Evolutionary conservation across 2,113 vertebrate species (phyloP), one percentile per base, ranked within the genome.

Genomic region (Campylomormyrus tamandua): DNA sequence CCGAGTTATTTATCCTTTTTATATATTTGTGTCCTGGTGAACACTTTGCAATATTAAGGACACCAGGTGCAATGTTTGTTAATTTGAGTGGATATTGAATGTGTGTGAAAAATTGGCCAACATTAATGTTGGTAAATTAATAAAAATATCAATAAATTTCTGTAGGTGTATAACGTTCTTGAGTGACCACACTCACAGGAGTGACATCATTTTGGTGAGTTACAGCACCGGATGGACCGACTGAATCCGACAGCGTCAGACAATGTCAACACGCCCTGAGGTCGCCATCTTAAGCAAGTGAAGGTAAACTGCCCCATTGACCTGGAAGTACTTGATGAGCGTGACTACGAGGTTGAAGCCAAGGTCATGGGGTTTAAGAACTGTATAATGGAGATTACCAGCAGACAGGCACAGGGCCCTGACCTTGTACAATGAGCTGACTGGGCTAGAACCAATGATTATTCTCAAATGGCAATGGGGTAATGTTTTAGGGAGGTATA

Each of bases 341-440:
- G 99, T 94, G 0, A 96, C 95, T 0, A 98, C 96, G 74, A 96
- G 92, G 88, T 98, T 97, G 92, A 99, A 99, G 95, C 98, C 90
- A 99, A 95, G 91, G 99, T 97, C 98, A 99, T 99, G 83, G 98
- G 95, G 94, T 99, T 99, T 90, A 97, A 97, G 94, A 99, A 99
- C 94, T 99, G 98, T 19, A 99, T 95, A 9, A 96, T 87, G 94
- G 97, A 99, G 90, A 99, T 98, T 5, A 97, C 95, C 89, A 99
- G 94, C 90, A 99, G 95, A 84, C 95, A 94, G n/a, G 94, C 91
- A 45, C 24, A 70, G 62, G 62, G 27, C 3, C 10, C 10, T 31
- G 62, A 31, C 56, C 24, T n/a, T n/a, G 56, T 62, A 31, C 9
- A 70, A 70, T 1, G 27, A 27, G n/a, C 3, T 70, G 3, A 4